A percentile compares a stretch with the other conserved stretches of the same genome.
Conservation (phyloP, 2,888 invertebrate species). For the Drosophila atroscutellata region DNA sequence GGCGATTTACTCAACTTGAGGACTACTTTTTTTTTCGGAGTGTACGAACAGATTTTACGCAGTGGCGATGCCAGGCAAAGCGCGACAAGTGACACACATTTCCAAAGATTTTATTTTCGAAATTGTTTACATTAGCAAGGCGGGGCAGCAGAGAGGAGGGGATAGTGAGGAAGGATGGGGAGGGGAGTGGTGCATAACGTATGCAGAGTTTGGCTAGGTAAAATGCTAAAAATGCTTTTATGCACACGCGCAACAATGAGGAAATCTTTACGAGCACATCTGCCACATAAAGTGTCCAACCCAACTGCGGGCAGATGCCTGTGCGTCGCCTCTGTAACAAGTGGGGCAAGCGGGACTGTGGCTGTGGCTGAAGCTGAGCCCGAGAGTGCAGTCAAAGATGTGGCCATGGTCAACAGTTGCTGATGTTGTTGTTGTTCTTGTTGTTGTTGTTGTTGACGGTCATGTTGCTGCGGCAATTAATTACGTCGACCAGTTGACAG, state of each 20-base stretch:
- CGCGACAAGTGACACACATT: conserved; percentile 70
- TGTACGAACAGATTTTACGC: conserved; percentile 31
- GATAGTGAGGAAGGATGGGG: not conserved
- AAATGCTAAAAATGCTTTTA: conserved; percentile 74
- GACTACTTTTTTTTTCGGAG: not conserved
- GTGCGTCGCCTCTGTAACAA: not conserved
- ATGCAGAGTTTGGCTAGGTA: conserved; percentile 43
- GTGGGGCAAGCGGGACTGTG: not conserved
- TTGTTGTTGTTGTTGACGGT: conserved; percentile 46
- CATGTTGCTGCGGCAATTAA: conserved; percentile 70
- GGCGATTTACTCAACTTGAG: not conserved
- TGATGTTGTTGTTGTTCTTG: conserved; percentile 12
- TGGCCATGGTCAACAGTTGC: conserved; percentile 51
- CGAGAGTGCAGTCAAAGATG: conserved; percentile 55
- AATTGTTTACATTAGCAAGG: conserved; percentile 47
- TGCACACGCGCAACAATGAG: conserved; percentile 78
- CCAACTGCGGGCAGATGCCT: conserved; percentile 47
- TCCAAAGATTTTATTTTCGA: conserved; percentile 64
- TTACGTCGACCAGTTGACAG: conserved; percentile 73
- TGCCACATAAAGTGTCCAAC: conserved; percentile 75
- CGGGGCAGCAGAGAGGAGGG: not conserved
- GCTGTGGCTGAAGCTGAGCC: conserved; percentile 8
- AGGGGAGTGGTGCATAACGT: not conserved
- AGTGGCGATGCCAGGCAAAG: conserved; percentile 18
- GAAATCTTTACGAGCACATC: conserved; percentile 80